Evolutionary conservation across 1,140 invertebrate genomes (phyloP).

Genomic region (Ladona fulva): DNA sequence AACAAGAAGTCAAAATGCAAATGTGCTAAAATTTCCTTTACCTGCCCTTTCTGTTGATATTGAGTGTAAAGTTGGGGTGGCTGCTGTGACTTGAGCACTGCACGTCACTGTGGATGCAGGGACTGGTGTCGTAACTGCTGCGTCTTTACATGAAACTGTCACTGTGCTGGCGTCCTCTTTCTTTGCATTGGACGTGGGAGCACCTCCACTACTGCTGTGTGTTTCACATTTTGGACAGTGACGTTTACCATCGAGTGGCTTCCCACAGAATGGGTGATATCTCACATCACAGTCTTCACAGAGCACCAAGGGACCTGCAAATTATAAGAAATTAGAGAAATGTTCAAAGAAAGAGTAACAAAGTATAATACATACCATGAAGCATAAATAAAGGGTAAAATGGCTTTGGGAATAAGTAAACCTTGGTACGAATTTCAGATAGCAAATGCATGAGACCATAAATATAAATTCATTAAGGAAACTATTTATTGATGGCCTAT

Average conservation of each 20-base stretch:
- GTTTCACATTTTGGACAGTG: slow-evolving; percentile 1
- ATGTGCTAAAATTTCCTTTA: background rate
- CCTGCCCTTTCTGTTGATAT: background rate
- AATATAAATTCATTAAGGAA: too few relatives aligned
- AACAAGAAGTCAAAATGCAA: too few relatives aligned
- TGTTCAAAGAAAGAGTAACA: too few relatives aligned
- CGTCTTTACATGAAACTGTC: background rate
- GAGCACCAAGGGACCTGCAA: background rate
- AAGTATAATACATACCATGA: too few relatives aligned
- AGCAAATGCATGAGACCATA: too few relatives aligned
- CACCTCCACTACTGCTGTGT: background rate
- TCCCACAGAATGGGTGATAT: background rate
- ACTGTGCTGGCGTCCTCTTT: background rate
- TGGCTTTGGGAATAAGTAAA: too few relatives aligned
- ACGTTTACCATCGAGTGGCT: background rate
- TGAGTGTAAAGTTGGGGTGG: background rate
- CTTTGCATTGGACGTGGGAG: background rate
- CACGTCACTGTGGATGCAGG: background rate
- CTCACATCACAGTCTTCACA: background rate
- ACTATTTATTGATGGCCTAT: too few relatives aligned
- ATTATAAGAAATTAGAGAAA: background rate
- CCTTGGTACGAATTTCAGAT: too few relatives aligned
- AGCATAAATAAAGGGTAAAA: too few relatives aligned
- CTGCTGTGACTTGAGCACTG: background rate
- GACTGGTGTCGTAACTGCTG: background rate